Base-by-base conservation (phyloP, 2,113 vertebrate genomes). In the Daboia siamensis region DNA sequence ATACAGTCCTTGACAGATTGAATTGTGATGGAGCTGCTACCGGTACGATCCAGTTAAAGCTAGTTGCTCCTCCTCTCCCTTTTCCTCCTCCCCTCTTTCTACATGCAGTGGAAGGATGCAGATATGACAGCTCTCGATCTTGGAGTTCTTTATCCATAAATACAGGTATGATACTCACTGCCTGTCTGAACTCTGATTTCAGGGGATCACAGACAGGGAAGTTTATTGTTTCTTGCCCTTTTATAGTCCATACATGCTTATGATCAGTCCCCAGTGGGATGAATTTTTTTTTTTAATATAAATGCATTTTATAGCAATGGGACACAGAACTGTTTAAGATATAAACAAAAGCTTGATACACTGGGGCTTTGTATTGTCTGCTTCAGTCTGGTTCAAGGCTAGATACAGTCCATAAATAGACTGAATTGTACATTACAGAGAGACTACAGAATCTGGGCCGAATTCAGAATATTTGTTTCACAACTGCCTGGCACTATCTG, bases 41-140 rank as follows among this genome's bases (percentile, higher is more conserved):
- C 96, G 96, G 96, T 96, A 95, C 94, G 96, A 97, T 97, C 97
- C 97, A 96, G 96, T 97, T 97, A 96, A 97, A 96, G 95, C 95
- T 96, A 94, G 95, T 96, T 93, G 95, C 90, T 91, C 93, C 96
- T 94, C 94, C 26, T 26, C 92, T 91, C 90, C 93, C 59, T 5
- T 52, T 52, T 48, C 86, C 88, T 64, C 92, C 29, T 91, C 90
- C 74, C 80, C 57, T 91, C 80, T 56, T 0, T 46, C 91, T 95
- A 94, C 93, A 96, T 96, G 95, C 96, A 95, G 96, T 96, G 95
- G 92, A 96, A 96, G 96, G 97, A 97, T 94, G 96, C 97, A 97
- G 96, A 90, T 96, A 96, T 95, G 95, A 96, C 96, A 96, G 96
- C 95, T 96, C 91, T 95, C 94, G 95, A 96, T 96, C 95, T 93